A percentile compares a stretch with the other conserved stretches of the same genome.
These are phyloP conservation scores for Naja naja DNA, from an alignment of 2,113 vertebrate species.

Conservation along the genomic window DNA sequence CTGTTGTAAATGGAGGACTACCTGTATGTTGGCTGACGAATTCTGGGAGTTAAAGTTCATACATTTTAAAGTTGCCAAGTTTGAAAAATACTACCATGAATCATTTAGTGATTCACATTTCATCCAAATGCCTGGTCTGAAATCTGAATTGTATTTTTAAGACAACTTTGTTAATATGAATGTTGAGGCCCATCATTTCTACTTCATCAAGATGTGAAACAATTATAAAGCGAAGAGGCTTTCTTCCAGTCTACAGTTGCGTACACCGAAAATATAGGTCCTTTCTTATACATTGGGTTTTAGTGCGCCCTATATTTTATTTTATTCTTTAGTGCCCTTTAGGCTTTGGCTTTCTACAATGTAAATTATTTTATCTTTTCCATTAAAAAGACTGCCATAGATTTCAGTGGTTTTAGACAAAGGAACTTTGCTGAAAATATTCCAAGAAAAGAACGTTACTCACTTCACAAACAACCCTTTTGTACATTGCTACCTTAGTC, in stretches of 20 bases:
- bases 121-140: not conserved
- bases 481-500: slow-evolving; percentile 60
- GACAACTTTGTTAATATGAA: not conserved
- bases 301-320: not conserved
- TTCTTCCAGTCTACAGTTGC: not conserved
- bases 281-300: not conserved
- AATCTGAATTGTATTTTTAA: not conserved
- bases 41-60: not conserved
- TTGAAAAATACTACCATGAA: not conserved
- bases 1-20: not conserved
- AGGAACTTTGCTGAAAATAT: slow-evolving; percentile 9
- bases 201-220: not conserved
- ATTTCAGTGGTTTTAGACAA: not conserved
- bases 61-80: not conserved
- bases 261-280: not conserved
- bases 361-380: not conserved
- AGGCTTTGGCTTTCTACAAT: not conserved
- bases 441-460: not conserved
- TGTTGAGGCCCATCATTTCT: not conserved
- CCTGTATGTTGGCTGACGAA: not conserved
- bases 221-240: not conserved
- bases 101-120: not conserved
- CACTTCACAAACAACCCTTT: slow-evolving; percentile 5
- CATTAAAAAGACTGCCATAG: not conserved
- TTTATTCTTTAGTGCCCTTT: not conserved